Percentiles rank a stretch among this genome's conserved stretches.
Evolutionary conservation across 2,113 vertebrate species (phyloP).

Genomic region (Labeo rohita): DNA sequence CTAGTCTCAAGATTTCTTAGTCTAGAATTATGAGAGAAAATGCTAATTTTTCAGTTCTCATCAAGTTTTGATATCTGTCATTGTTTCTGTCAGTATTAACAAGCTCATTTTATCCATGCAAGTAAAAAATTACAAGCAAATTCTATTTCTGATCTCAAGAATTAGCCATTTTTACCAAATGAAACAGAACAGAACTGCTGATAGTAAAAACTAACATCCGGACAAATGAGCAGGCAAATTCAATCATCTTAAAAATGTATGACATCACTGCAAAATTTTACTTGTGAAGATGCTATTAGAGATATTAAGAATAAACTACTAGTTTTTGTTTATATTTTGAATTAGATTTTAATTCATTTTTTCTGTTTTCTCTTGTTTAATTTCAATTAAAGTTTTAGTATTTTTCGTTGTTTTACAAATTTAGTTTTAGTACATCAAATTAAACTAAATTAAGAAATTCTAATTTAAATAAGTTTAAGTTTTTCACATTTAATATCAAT

Average conservation of each 20-base stretch:
- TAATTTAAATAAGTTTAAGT: no score
- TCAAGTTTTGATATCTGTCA: background rate
- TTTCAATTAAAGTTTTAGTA: no score
- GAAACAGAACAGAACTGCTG: background rate
- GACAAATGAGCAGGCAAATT: background rate
- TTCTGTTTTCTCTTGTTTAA: no score
- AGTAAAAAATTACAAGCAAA: background rate
- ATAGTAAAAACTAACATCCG: background rate
- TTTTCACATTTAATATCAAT: background rate
- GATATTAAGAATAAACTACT: background rate
- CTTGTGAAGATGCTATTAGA: background rate
- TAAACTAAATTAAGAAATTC: no score
- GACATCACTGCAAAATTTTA: no score
- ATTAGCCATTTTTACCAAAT: no score
- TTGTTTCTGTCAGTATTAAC: background rate
- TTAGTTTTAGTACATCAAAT: no score
- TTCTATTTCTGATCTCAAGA: background rate
- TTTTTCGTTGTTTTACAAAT: no score
- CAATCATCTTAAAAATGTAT: background rate
- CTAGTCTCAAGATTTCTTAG: no score
- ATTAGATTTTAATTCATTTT: no score
- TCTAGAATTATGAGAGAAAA: background rate
- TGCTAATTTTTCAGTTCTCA: background rate
- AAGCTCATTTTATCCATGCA: background rate
- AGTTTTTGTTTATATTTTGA: no score